Conservation (phyloP, 2,797 vertebrate species). For the Heterohyrax brucei region DNA sequence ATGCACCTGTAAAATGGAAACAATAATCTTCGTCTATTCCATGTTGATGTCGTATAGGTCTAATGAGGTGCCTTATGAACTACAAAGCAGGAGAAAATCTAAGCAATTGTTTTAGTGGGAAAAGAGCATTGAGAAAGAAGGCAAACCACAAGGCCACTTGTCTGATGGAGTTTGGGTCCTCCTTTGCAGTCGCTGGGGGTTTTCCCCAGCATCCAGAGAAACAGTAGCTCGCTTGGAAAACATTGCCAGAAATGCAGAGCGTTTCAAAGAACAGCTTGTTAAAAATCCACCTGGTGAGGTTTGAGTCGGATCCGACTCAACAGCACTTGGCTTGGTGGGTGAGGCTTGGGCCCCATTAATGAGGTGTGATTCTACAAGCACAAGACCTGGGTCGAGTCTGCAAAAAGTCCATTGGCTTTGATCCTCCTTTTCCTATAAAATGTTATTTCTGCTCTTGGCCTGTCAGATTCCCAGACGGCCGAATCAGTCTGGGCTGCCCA, state of each 20-base stretch:
- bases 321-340: no score
- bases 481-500: constrained; percentile 59
- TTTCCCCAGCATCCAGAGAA: constrained; percentile 35
- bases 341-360: background rate
- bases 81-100: background rate
- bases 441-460: constrained; percentile 66
- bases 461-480: constrained; percentile 83
- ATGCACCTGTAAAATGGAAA: constrained; percentile 1
- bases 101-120: rapidly evolving
- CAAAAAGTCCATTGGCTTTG: constrained; percentile 11
- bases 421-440: constrained; percentile 73
- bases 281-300: constrained; percentile 41
- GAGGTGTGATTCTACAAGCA: constrained; percentile 72
- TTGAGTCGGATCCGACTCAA: no score
- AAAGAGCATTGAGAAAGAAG: background rate
- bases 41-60: background rate
- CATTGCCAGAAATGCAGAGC: background rate
- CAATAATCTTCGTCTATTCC: background rate
- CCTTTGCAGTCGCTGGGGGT: background rate
- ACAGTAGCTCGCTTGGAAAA: constrained; percentile 58
- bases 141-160: background rate
- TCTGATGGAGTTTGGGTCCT: background rate
- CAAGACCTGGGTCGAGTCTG: constrained; percentile 51
- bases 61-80: background rate
- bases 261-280: constrained; percentile 35